Base-by-base conservation (phyloP, 2,113 vertebrate genomes). In the Ictalurus furcatus region DNA sequence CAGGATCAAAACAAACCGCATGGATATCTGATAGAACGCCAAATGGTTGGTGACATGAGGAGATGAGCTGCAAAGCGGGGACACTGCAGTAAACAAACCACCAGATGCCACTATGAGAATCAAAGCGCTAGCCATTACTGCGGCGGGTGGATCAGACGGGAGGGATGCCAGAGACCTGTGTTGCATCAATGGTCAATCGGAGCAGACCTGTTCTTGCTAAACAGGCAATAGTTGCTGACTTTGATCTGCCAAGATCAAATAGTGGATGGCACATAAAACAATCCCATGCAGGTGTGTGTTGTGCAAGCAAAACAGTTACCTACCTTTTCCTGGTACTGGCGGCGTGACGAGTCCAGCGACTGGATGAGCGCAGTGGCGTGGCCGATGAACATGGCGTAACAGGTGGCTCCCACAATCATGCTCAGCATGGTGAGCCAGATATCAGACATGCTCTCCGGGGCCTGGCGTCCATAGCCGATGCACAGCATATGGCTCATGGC, bases 401-500 rank as follows among this genome's bases (percentile, higher is more conserved):
- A 98, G 87, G 97, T 99, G 94, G 98, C 98, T 0, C 98, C 98
- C 34, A 99, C 98, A 0, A 99, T 99, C 98, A 99, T 99, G 91
- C 98, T 99, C 13, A 99, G 96, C 98, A 99, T 99, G 3, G 98
- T 99, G 58, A 99, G 96, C 98, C 98, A 99, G 95, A 99, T 97
- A 93, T 99, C 98, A 0, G 98, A 98, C 98, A 98, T 98, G 95
- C 98, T 98, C 95, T 99, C 98, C 0, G 98, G 98, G 0, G 98
- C 98, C 93, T 99, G 98, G 44, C 98, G 95, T 74, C 98, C 98
- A 0, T 99, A 99, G 11, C 98, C 98, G 1, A 99, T 99, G 93
- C 98, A 99, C 69, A 99, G 95, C 98, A 99, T 99, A 96, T 99
- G 98, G 94, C 98, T 99, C 98, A 99, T 99, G 87, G 98, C 98